Percentiles rank a stretch among this genome's conserved stretches.
These are phyloP conservation scores for Halictus quadricinctus DNA, from an alignment of 2,888 invertebrate species.

Conservation along the genomic window DNA sequence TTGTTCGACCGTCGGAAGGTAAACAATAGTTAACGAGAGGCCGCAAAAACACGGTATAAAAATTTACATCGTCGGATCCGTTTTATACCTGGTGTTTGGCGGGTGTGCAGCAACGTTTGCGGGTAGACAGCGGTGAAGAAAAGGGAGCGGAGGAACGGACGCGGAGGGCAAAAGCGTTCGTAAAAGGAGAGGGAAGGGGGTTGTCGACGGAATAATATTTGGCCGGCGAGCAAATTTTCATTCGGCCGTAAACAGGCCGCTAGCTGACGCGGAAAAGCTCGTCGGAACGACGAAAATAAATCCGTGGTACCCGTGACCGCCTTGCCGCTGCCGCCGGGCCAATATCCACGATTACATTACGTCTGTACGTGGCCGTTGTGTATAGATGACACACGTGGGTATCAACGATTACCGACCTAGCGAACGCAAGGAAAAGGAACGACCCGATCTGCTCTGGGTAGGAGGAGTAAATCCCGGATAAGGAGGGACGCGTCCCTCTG, in stretches of 20 bases:
- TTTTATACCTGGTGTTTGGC: not conserved
- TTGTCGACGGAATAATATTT: constrained; percentile 69
- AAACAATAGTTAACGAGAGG: not conserved
- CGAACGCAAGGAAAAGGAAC: constrained; percentile 2
- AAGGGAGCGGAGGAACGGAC: constrained; percentile 20
- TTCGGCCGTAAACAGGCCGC: constrained; percentile 72
- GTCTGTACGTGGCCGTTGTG: constrained; percentile 46
- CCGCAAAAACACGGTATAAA: not conserved
- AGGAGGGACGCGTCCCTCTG: constrained; percentile 37
- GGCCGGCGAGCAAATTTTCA: constrained; percentile 72
- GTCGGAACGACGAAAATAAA: constrained; percentile 70
- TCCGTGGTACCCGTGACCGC: constrained; percentile 60
- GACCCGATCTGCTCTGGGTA: not conserved
- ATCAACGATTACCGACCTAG: constrained; percentile 53
- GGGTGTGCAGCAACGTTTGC: not conserved
- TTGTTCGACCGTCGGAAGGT: not conserved
- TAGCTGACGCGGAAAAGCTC: constrained; percentile 72
- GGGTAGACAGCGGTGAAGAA: constrained; percentile 24
- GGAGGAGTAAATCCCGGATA: constrained; percentile 34
- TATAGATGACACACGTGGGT: constrained; percentile 21
- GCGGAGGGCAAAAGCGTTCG: constrained; percentile 23
- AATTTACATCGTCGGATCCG: not conserved
- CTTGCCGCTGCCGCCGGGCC: not conserved
- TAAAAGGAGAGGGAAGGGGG: not conserved
- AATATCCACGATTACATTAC: constrained; percentile 72